Base-by-base conservation (phyloP, 2,113 vertebrate species). In the Sebastes schlegelii region DNA sequence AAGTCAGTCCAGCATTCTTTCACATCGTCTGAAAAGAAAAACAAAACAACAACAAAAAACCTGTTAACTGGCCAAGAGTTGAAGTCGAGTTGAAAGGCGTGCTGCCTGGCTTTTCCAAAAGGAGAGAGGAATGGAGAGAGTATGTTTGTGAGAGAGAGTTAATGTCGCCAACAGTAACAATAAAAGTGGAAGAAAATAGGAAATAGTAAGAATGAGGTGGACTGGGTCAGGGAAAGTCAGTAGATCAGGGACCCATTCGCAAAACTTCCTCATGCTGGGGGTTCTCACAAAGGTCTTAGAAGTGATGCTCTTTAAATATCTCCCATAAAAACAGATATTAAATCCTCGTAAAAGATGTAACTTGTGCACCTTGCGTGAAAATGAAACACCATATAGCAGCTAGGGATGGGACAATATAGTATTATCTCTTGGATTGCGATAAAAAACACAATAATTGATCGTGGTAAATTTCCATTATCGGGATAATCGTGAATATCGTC, bases 21-120 rank as follows among this genome's bases (percentile, higher is more conserved):
- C 66, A 73, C 85, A 74, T 16, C 63, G 80, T 65, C 69, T 34
- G 43, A 8, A 78, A 76, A 63, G 71, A 71, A 49, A 66, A 54
- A 48, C 57, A 68, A 40, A 34, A 34, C n/a, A 1, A 21, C 11
- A 26, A 34, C 26, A 81, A 69, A 21, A 54, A 49, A 19, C 42
- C 76, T 79, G 82, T 83, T 82, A 82, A 69, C 48, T 58, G 71
- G 88, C 92, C 84, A 88, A 88, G 86, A 91, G 93, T 91, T 91
- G 91, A 93, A 86, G 82, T 77, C 13, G 45, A 83, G 89, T 92
- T 94, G 86, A 94, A 92, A 91, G 86, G 86, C 55, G 2, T 79
- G 86, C 67, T 86, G 86, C 65, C 69, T 71, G 62, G 88, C 83
- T 48, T 84, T 81, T 88, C 42, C 16, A 82, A 81, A 83, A 72